phyloP scores from a whole-genome alignment of 2,888 invertebrate genomes.

The Scaptomyza tumidula region DNA sequence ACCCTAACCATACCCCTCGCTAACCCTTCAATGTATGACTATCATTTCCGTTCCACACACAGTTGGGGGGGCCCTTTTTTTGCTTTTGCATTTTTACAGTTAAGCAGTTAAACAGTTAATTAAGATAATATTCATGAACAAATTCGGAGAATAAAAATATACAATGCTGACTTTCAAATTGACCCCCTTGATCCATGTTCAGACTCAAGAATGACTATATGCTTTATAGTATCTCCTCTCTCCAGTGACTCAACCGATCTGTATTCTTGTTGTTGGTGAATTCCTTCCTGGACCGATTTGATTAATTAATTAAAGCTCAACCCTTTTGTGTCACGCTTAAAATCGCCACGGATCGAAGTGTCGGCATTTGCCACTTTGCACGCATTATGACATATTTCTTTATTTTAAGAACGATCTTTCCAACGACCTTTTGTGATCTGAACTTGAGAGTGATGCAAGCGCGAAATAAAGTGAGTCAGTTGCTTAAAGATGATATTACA shows the following conservation, averaged over 20 bases:
- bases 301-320: slow-evolving; percentile 79
- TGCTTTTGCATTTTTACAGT: slow-evolving; percentile 51
- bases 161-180: slow-evolving; percentile 53
- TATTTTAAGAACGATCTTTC: slow-evolving; percentile 30
- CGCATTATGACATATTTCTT: slow-evolving; percentile 42
- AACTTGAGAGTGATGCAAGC: slow-evolving; percentile 75
- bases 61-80: slow-evolving; percentile 22
- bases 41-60: slow-evolving; percentile 58
- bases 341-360: slow-evolving; percentile 46
- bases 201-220: slow-evolving; percentile 37
- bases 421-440: slow-evolving; percentile 62
- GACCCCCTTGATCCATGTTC: slow-evolving; percentile 54
- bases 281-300: slow-evolving; percentile 77
- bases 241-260: slow-evolving; percentile 40
- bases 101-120: slow-evolving; percentile 74
- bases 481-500: slow-evolving; percentile 19
- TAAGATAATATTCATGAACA: slow-evolving; percentile 69
- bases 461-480: slow-evolving; percentile 56
- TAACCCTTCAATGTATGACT: background rate
- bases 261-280: slow-evolving; percentile 26
- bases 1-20: background rate
- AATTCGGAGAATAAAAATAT: slow-evolving; percentile 69
- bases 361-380: slow-evolving; percentile 70
- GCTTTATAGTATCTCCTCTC: slow-evolving; percentile 3
- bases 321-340: slow-evolving; percentile 57